phyloP scores from a whole-genome alignment of 2,113 vertebrate species.

The Pithys albifrons region DNA sequence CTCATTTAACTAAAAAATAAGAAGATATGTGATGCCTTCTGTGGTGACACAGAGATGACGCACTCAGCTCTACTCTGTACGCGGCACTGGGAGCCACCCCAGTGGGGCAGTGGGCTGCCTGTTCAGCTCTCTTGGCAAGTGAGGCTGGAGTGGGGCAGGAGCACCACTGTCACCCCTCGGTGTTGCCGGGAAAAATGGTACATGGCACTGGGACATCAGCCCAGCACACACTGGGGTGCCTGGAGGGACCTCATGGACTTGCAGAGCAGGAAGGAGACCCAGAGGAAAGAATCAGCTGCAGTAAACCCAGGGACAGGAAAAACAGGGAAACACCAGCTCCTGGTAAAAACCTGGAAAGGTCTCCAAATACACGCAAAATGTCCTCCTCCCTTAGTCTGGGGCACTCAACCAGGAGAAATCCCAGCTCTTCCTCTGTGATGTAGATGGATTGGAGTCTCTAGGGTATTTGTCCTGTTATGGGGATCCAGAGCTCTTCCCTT shows the following conservation, averaged over 20 bases:
- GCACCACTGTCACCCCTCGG: rapidly evolving
- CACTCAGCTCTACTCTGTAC: rapidly evolving
- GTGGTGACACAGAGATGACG: neutral
- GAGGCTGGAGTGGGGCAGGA: neutral
- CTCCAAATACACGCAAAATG: neutral
- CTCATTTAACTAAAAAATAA: neutral
- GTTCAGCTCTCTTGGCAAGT: neutral
- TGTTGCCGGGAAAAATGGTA: neutral
- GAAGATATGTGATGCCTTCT: neutral
- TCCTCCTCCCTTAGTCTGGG: neutral
- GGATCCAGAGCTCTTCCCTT: neutral
- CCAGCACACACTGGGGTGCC: rapidly evolving
- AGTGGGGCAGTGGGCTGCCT: neutral
- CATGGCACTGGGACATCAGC: neutral
- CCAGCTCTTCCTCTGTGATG: neutral
- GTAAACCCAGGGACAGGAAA: neutral
- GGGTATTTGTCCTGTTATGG: neutral
- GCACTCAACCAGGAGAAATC: neutral
- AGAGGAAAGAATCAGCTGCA: neutral
- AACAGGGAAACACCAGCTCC: neutral
- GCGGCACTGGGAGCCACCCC: too few species aligned
- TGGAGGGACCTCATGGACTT: neutral
- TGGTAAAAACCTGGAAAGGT: neutral
- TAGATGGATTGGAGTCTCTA: neutral
- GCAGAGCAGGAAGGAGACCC: neutral